Conservation (phyloP, 2,888 invertebrate species). For the Zeuzera pyrina region DNA sequence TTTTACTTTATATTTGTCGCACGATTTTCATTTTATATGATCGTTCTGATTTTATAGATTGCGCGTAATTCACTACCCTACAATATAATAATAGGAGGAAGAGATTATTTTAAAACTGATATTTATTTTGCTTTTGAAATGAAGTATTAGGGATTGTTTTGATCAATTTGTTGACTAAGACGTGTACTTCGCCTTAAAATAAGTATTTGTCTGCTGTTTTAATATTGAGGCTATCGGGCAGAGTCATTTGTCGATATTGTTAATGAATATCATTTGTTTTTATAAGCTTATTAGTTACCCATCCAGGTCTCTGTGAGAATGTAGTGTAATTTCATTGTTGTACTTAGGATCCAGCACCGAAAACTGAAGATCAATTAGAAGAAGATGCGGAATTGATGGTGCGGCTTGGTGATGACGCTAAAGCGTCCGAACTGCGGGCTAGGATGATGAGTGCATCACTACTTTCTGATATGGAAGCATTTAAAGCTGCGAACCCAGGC, state of each 20-base stretch:
- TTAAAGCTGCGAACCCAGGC: conserved; percentile 98
- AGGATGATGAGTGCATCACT: conserved; percentile 96
- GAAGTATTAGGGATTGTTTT: no score
- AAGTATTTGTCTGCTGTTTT: not conserved
- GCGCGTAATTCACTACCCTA: no score
- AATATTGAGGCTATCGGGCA: no score
- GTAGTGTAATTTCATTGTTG: conserved; percentile 1
- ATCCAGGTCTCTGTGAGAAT: not conserved
- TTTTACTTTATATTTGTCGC: no score
- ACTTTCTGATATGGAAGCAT: conserved; percentile 98
- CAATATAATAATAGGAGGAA: no score
- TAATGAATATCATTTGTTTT: not conserved
- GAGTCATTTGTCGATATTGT: not conserved
- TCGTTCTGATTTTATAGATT: no score
- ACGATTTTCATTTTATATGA: no score
- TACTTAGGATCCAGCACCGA: conserved; percentile 90
- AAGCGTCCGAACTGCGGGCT: conserved; percentile 88
- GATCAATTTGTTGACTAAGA: no score
- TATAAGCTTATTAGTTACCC: not conserved
- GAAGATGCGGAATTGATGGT: conserved; percentile 94
- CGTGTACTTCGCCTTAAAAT: no score
- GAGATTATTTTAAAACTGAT: no score
- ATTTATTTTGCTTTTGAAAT: no score
- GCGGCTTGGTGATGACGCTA: conserved; percentile 88
- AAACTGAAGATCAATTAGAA: conserved; percentile 97